Conservation (phyloP, 2,888 invertebrate species). For the Ormyrus rosae region DNA sequence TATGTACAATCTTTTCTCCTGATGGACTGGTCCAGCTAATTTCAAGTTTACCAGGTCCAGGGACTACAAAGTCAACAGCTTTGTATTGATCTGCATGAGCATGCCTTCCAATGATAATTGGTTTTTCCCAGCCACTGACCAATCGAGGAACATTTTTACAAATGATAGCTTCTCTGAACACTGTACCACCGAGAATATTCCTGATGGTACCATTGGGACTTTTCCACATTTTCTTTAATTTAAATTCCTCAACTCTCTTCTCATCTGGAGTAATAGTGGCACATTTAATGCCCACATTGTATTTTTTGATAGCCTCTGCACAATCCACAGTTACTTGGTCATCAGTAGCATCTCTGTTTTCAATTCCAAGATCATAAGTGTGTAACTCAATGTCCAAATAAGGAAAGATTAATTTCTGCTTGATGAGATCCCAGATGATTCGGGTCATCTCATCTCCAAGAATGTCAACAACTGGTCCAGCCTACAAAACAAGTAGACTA, state of each 20-base stretch:
- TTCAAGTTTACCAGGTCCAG: slow-evolving; percentile 91
- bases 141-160: slow-evolving; percentile 96
- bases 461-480: slow-evolving; percentile 93
- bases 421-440: slow-evolving; percentile 99
- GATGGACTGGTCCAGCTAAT: slow-evolving; percentile 86
- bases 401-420: slow-evolving; percentile 96
- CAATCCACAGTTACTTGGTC: slow-evolving; percentile 98
- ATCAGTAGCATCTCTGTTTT: slow-evolving; percentile 94
- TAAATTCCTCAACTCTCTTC: slow-evolving; percentile 93
- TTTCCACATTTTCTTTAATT: slow-evolving; percentile 93
- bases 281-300: slow-evolving; percentile 99
- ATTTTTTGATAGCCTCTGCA: slow-evolving; percentile 96
- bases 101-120: slow-evolving; percentile 98
- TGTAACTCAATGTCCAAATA: slow-evolving; percentile 97
- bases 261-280: slow-evolving; percentile 99
- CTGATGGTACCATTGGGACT: slow-evolving; percentile 93
- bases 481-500: slow-evolving; percentile 72
- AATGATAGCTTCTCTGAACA: slow-evolving; percentile 91
- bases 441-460: slow-evolving; percentile 98
- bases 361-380: slow-evolving; percentile 95
- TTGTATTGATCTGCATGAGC: slow-evolving; percentile 99
- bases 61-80: slow-evolving; percentile 97
- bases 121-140: slow-evolving; percentile 95
- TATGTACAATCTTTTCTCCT: slow-evolving; percentile 82
- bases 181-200: slow-evolving; percentile 90